Conservation (phyloP, 2,797 vertebrate genomes). For the Urocyon cinereoargenteus region DNA sequence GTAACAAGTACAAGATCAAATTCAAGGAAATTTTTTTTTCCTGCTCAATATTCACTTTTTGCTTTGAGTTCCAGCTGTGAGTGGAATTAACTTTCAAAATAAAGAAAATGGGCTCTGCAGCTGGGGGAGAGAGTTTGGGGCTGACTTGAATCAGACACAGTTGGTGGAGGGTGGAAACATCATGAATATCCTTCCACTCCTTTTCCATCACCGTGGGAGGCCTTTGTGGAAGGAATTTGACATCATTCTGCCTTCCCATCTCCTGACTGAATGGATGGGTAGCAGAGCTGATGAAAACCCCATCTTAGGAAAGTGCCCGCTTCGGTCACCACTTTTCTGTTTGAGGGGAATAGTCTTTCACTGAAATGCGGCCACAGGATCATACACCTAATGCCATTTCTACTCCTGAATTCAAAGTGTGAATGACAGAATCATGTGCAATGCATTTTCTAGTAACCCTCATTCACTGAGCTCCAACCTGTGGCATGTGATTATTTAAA, state of each 20-base stretch:
- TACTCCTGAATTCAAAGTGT: background rate
- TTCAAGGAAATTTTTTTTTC: constrained; percentile 61
- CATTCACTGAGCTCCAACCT: background rate
- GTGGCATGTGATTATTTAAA: background rate
- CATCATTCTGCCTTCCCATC: background rate
- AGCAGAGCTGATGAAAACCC: background rate
- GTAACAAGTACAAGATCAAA: constrained; percentile 77
- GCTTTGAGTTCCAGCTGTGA: constrained; percentile 72
- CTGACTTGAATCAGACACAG: constrained; percentile 24
- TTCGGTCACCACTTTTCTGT: background rate
- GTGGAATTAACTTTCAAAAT: constrained; percentile 83
- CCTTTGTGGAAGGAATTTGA: constrained; percentile 40
- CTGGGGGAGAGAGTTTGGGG: constrained; percentile 12
- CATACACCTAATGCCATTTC: background rate
- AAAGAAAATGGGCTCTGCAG: constrained; percentile 60
- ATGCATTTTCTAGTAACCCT: background rate
- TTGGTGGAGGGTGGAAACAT: background rate
- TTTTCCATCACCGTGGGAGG: background rate
- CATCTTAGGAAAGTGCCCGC: background rate
- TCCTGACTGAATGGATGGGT: background rate
- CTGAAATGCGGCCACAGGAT: background rate
- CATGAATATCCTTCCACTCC: background rate
- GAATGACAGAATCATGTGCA: background rate
- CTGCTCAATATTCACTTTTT: constrained; percentile 64
- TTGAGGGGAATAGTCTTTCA: background rate